Evolutionary conservation across 2,888 invertebrate species (phyloP), one percentile per base, ranked within the genome.

Genomic region (Eristalinus sepulchralis): DNA sequence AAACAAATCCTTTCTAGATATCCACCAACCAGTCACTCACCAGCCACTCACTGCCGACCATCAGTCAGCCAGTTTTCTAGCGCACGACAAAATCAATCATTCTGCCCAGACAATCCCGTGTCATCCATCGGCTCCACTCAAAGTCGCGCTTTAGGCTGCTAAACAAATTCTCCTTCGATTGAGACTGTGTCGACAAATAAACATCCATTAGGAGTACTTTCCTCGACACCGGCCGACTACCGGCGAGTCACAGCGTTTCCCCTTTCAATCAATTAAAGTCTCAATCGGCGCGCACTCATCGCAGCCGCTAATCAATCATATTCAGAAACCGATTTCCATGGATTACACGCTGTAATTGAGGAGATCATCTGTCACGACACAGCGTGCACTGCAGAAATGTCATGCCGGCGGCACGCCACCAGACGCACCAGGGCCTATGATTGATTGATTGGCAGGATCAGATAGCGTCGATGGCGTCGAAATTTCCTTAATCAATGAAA

Each of bases 391-490:
- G 70, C 27, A 67, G 34, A 80, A 71, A 75, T 80, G 84, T 76
- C 71, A 84, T 33, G 34, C 60, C 27, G 53, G 36, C 33, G 31
- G 20, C 17, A 2, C 17, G 33, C 66, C 39, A 10, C 33, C 31
- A 39, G 13, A 33, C 31, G 17, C 27, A 31, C 53, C 47, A n/a
- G n/a, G 2, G 24, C 17, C 47, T 0, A 36, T 78, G 85, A 86
- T 86, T 86, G 85, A 86, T 86, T 86, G 85, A 86, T 82, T 86
- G 85, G 85, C 85, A 82, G 82, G 78, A 78, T 86, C 85, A 70
- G 85, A 82, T 82, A 78, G 63, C 60, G 39, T 78, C 80, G 73
- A 55, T 72, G 72, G 62, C 64, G 47, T 68, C 59, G 57, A 31
- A 22, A 47, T 60, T 55, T 64, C 10, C 80, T 76, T 71, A 71